These are phyloP conservation scores for Eucidaris tribuloides DNA, from an alignment of 35 echinoderm and acorn worm genomes.

Conservation along the genomic window DNA sequence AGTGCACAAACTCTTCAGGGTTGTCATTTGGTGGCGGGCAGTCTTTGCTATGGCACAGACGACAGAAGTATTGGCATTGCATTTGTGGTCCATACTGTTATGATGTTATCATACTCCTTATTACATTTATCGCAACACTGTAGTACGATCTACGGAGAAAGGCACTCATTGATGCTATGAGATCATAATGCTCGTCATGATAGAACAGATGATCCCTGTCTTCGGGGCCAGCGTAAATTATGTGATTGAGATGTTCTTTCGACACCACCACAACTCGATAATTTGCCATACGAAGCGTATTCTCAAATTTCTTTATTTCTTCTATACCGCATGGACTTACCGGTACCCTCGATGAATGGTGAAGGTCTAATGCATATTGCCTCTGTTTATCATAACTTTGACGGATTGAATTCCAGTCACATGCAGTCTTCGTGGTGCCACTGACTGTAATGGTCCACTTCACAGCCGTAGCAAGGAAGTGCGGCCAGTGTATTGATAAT, in stretches of 20 bases:
- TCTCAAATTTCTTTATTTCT: slow-evolving; percentile 38
- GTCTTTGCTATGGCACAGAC: not conserved
- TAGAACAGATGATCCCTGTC: not conserved
- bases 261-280: slow-evolving; percentile 42
- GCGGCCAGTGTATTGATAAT: too few species aligned
- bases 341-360: slow-evolving; percentile 21
- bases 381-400: slow-evolving; percentile 28
- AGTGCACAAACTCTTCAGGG: slow-evolving; percentile 10
- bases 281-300: not conserved
- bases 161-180: not conserved
- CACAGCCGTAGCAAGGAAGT: too few species aligned
- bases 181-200: slow-evolving; percentile 26
- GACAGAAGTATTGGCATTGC: not conserved
- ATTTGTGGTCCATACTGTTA: not conserved
- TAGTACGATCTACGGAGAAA: slow-evolving; percentile 19
- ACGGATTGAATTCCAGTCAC: slow-evolving; percentile 8
- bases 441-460: too few species aligned
- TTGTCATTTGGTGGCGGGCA: not conserved
- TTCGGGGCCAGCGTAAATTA: slow-evolving; percentile 26
- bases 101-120: slow-evolving; percentile 15
- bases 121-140: slow-evolving; percentile 23
- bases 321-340: slow-evolving; percentile 28
- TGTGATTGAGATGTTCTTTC: not conserved
- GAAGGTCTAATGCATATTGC: slow-evolving; percentile 15
- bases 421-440: too few species aligned